Conservation (phyloP, 1,140 invertebrate species). For the Nephila pilipes region DNA sequence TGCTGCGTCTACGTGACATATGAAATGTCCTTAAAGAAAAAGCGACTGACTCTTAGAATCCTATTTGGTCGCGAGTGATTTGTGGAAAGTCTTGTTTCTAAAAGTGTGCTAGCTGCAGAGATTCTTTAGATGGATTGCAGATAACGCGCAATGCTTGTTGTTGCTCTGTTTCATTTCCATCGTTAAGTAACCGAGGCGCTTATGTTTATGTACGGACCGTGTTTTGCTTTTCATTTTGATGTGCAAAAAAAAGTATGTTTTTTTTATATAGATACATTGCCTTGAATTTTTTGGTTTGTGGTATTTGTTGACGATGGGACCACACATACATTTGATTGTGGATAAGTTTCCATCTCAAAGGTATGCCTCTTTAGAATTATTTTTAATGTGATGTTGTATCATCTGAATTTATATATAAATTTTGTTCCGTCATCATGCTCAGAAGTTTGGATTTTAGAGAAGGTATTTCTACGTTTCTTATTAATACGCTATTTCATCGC, state of each 20-base stretch:
- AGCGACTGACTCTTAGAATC: neutral
- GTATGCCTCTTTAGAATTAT: neutral
- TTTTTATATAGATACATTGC: neutral
- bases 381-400: neutral
- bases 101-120: neutral
- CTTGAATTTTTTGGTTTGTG: neutral
- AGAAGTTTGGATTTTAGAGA: too few relatives aligned
- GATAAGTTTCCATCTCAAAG: conserved; percentile 59
- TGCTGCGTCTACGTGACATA: conserved; percentile 27
- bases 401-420: too few relatives aligned
- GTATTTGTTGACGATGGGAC: conserved; percentile 24
- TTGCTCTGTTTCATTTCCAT: neutral
- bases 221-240: neutral
- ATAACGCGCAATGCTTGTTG: neutral
- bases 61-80: conserved; percentile 32
- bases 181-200: neutral
- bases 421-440: too few relatives aligned
- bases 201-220: neutral
- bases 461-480: too few relatives aligned
- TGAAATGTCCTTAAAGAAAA: conserved; percentile 31
- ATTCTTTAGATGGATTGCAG: conserved; percentile 10
- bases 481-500: too few relatives aligned
- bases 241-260: neutral
- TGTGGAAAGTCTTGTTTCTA: conserved; percentile 18
- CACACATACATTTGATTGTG: conserved; percentile 14